Base-by-base conservation (phyloP, 2,797 vertebrate genomes). In the Anolis apletophallus region DNA sequence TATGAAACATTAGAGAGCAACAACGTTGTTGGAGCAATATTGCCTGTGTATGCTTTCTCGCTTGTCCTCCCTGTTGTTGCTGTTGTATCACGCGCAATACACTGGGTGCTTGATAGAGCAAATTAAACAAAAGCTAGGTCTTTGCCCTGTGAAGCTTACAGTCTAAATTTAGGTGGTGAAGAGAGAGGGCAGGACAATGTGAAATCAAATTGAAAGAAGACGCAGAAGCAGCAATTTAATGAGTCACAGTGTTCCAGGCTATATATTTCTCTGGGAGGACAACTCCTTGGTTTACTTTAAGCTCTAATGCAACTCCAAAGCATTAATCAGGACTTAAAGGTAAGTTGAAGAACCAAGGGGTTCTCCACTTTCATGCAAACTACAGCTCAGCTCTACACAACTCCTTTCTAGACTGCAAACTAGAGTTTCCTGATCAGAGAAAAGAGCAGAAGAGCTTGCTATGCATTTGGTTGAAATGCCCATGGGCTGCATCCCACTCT, bases 1-100 rank as follows among this genome's bases (percentile, higher is more conserved):
- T 59, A 90, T 91, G 85, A 88, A 85, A 90, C 85, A 90, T 84
- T 80, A 72, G 84, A 69, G 64, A 68, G 61, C 23, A 79, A 67
- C 12, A 84, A 40, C 82, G 88, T 5, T 67, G 1, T 36, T 46
- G 23, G 50, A 32, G 57, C 17, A 32, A n/a, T n/a, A 21, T 59
- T 32, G 32, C 12, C 29, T 32, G 57, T 12, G 40, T 36, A 34
- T 40, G 11, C 57, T 74, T 75, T 34, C 34, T 78, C 54, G 32
- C 1, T 17, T 1, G 3, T 12, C 52, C 34, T 59, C 67, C 10
- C 16, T 54, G 10, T n/a, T 52, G 36, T 67, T 36, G 54, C 36
- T 61, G 52, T 29, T 73, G 6, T 26, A 81, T 19, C 10, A n/a
- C 32, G 13, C 21, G 57, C 9, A 71, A 52, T 57, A 36, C 12